Conservation (phyloP, 1,140 invertebrate genomes). For the Archegozetes longisetosus region DNA sequence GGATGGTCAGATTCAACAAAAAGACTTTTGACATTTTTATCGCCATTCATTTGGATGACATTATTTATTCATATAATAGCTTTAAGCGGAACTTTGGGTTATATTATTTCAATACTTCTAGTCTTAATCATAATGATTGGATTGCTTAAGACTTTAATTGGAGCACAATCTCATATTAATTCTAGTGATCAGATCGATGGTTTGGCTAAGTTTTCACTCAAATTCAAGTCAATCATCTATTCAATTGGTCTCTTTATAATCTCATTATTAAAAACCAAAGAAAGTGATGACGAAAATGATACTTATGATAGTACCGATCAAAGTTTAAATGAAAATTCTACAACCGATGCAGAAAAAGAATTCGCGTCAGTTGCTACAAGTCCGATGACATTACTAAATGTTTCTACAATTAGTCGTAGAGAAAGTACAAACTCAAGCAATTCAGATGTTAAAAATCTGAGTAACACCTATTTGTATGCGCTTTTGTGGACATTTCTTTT, state of each 20-base stretch:
- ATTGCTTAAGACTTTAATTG: neutral
- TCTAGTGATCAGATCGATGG: neutral
- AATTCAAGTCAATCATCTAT: neutral
- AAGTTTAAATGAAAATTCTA: conserved; percentile 1
- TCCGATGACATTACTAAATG: neutral
- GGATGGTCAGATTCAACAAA: neutral
- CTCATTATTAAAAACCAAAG: neutral
- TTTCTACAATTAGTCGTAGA: neutral
- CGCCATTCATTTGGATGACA: neutral
- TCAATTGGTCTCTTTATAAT: neutral
- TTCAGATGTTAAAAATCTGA: conserved; percentile 24
- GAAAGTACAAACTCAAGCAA: conserved; percentile 11
- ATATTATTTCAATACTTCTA: neutral
- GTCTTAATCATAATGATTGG: conserved; percentile 1
- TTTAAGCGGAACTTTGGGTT: neutral
- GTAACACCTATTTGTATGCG: conserved; percentile 45
- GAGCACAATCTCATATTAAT: neutral
- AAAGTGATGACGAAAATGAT: neutral
- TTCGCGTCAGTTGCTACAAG: neutral
- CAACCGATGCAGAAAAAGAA: conserved; percentile 9
- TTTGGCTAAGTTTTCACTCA: neutral
- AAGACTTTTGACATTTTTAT: neutral
- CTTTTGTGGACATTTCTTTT: conserved; percentile 47
- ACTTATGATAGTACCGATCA: too few species aligned
- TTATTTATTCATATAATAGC: neutral